These are phyloP conservation scores for Nephrotoma appendiculata DNA, from an alignment of 2,888 invertebrate species.

Conservation along the genomic window DNA sequence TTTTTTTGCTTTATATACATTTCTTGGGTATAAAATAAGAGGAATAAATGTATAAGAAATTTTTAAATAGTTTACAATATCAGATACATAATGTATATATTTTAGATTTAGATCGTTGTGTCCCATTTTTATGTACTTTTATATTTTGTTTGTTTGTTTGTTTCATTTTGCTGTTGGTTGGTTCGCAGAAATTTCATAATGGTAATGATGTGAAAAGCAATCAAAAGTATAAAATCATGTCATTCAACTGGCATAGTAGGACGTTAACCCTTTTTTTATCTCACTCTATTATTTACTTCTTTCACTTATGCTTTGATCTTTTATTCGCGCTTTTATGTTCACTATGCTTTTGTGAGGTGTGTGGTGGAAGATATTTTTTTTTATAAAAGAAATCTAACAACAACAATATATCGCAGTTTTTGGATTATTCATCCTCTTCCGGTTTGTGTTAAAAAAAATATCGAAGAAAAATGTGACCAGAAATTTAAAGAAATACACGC, in stretches of 20 bases:
- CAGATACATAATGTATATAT: not conserved
- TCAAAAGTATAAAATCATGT: not conserved
- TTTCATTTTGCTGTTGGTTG: not conserved
- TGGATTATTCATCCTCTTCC: not conserved
- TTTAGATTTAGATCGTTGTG: not conserved
- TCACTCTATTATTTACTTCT: not conserved
- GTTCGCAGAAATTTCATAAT: not conserved
- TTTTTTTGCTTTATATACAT: not conserved
- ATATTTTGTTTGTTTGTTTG: not conserved
- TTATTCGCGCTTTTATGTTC: not conserved
- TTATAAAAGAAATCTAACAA: not conserved
- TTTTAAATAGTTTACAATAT: not conserved
- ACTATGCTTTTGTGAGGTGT: not conserved
- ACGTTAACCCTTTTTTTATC: slow-evolving; percentile 4
- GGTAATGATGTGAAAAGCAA: not conserved
- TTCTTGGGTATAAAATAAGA: not conserved
- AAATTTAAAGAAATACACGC: not conserved
- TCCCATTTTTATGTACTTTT: not conserved
- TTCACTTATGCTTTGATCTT: not conserved
- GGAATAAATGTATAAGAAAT: not conserved
- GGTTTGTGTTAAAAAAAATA: not conserved
- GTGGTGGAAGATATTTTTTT: not conserved
- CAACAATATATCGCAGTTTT: not conserved
- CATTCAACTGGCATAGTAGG: slow-evolving; percentile 1
- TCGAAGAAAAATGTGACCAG: not conserved